Conservation (phyloP, 2,113 vertebrate genomes). For the Nycticebus coucang region DNA sequence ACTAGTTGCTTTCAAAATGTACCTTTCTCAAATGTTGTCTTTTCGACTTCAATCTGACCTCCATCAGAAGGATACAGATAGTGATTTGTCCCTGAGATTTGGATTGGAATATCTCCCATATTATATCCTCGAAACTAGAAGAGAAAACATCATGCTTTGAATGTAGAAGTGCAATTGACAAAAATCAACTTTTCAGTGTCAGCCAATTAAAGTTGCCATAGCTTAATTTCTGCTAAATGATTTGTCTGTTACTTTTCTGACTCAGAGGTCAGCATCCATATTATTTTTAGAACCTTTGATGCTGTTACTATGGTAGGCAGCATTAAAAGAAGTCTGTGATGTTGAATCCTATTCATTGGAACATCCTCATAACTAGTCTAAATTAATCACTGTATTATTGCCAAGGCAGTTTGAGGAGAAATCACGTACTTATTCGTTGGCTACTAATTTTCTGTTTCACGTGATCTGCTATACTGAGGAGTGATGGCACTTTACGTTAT, state of each 20-base stretch:
- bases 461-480: not conserved
- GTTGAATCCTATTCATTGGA: not conserved
- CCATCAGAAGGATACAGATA: slow-evolving; percentile 93
- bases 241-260: not conserved
- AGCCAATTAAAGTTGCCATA: not conserved
- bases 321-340: not conserved
- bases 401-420: not conserved
- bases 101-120: slow-evolving; percentile 89
- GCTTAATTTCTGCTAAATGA: not conserved
- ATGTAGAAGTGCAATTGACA: not conserved
- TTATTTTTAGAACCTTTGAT: not conserved
- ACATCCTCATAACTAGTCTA: not conserved
- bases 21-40: slow-evolving; percentile 90
- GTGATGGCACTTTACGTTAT: not conserved
- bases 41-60: slow-evolving; percentile 93
- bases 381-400: not conserved
- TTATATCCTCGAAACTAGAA: slow-evolving; percentile 91
- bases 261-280: not conserved
- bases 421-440: not conserved
- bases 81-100: slow-evolving; percentile 86
- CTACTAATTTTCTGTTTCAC: not conserved
- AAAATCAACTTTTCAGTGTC: not conserved
- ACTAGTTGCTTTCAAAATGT: not conserved
- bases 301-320: not conserved
- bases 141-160: slow-evolving; percentile 53